Evolutionary conservation across 2,113 vertebrate species (phyloP).

Genomic region (Tapirus terrestris): DNA sequence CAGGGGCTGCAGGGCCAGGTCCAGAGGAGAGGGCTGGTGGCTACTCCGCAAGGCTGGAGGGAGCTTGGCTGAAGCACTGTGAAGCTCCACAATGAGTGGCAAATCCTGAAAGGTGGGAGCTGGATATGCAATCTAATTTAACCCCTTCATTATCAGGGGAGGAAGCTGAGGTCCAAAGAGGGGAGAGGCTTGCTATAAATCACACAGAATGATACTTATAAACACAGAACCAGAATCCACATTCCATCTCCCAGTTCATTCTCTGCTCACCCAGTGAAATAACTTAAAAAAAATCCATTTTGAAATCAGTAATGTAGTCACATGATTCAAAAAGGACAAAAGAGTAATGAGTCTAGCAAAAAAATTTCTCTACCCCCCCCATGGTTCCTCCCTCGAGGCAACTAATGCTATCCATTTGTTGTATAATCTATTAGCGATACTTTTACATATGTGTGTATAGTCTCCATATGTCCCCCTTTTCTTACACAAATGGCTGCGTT

Average conservation of each 20-base stretch:
- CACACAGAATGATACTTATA: not conserved
- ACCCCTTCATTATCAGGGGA: not conserved
- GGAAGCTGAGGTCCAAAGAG: not conserved
- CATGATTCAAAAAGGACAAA: not conserved
- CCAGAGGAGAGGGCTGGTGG: not conserved
- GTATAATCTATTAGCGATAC: not conserved
- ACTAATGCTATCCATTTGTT: not conserved
- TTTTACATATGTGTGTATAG: not conserved
- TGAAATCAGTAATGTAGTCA: not conserved
- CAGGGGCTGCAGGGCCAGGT: not conserved
- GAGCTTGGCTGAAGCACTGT: not conserved
- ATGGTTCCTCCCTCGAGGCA: not conserved
- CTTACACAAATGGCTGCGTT: not conserved
- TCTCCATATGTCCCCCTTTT: not conserved
- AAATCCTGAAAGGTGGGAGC: not conserved
- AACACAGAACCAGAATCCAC: not conserved
- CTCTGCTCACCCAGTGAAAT: not conserved
- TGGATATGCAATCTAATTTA: not conserved
- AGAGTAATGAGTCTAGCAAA: not conserved
- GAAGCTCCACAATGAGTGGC: not conserved
- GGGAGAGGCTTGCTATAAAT: not conserved
- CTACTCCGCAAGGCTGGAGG: not conserved
- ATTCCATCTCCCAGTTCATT: not conserved
- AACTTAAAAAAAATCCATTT: slow-evolving; percentile 30
- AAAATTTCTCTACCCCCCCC: not conserved